phyloP scores from a whole-genome alignment of 2,888 invertebrate genomes.

The Tolmerus cingulatus region DNA sequence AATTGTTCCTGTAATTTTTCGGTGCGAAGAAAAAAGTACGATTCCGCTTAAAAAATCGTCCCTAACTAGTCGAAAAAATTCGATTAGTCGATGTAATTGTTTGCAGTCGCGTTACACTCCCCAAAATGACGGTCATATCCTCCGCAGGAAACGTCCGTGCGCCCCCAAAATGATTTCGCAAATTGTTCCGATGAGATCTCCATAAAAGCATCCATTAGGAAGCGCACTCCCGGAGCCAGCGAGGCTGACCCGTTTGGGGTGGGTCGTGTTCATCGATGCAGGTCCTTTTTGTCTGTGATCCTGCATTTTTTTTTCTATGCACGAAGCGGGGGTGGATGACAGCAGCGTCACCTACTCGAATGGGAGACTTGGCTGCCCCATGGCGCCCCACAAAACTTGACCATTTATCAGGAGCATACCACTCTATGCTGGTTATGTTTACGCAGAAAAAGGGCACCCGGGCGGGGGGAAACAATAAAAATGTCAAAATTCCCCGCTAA shows the following conservation, averaged over 20 bases:
- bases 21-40: neutral
- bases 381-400: neutral
- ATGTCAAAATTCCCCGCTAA: constrained; percentile 5
- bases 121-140: neutral
- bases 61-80: neutral
- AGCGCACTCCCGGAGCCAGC: neutral
- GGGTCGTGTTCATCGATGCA: neutral
- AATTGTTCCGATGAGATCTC: constrained; percentile 36
- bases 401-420: neutral
- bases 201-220: constrained; percentile 16
- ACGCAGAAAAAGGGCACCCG: neutral
- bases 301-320: neutral
- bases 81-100: neutral
- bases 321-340: neutral
- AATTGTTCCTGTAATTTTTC: neutral
- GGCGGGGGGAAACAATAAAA: constrained; percentile 13
- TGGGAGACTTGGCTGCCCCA: neutral
- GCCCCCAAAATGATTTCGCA: constrained; percentile 16
- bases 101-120: neutral
- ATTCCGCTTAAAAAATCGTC: neutral
- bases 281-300: neutral
- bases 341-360: neutral
- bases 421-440: neutral
- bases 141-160: neutral
- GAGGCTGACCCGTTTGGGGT: neutral